These are phyloP conservation scores for Piaya cayana DNA, from an alignment of 2,113 vertebrate species.

Conservation along the genomic window DNA sequence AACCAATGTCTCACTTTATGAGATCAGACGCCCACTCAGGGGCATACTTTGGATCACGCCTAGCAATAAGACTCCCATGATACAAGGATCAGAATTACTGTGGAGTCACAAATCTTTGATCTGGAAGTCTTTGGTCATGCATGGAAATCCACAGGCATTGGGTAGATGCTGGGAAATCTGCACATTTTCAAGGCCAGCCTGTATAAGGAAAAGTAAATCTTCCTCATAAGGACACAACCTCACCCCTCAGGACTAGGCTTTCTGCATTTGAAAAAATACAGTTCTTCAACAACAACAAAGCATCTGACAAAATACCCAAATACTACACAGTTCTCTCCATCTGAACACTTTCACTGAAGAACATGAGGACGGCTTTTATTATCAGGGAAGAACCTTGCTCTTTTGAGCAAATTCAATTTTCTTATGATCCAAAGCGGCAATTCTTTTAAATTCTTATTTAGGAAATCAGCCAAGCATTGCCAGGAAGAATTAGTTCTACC, in stretches of 20 bases:
- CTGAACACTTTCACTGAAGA: background rate
- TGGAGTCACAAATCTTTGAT: background rate
- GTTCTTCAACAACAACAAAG: background rate
- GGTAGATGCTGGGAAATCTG: background rate
- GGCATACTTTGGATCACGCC: background rate
- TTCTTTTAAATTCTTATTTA: background rate
- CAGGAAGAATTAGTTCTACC: constrained; percentile 15
- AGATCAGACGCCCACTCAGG: background rate
- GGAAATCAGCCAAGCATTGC: constrained; percentile 17
- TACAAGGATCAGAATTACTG: background rate
- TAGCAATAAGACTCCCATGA: background rate
- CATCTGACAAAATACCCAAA: background rate
- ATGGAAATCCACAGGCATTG: background rate
- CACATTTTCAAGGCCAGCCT: background rate
- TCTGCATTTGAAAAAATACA: background rate
- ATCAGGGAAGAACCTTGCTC: background rate
- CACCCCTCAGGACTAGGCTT: background rate
- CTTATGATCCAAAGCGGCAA: background rate
- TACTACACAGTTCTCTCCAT: background rate
- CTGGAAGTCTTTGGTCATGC: background rate
- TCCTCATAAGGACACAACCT: background rate
- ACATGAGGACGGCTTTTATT: background rate
- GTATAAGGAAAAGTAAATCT: background rate
- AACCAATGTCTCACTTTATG: background rate
- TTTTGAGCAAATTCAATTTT: background rate